phyloP scores from a whole-genome alignment of 2,888 invertebrate species.

The Lamellibrachia satsuma region DNA sequence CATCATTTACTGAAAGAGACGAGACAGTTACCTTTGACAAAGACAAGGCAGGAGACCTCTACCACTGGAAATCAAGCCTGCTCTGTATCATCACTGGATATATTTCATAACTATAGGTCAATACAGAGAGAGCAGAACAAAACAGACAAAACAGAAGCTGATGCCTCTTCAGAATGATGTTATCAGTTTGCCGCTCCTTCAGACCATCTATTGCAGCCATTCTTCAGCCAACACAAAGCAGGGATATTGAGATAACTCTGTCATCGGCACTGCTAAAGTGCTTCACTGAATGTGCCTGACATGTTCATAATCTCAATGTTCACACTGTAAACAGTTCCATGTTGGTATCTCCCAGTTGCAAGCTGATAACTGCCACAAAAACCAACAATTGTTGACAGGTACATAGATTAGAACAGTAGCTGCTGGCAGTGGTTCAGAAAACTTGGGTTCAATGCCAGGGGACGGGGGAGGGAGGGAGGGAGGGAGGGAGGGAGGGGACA shows the following conservation, averaged over 20 bases:
- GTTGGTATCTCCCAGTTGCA: background rate
- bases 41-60: background rate
- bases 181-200: background rate
- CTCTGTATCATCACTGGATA: background rate
- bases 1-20: background rate
- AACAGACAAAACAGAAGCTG: background rate
- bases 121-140: background rate
- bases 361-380: background rate
- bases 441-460: background rate
- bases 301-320: background rate
- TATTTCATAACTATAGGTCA: background rate
- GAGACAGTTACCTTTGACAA: background rate
- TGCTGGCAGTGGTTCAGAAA: background rate
- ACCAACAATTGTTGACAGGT: background rate
- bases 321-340: background rate
- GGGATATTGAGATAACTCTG: background rate
- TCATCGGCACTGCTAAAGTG: background rate
- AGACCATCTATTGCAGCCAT: background rate
- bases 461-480: background rate
- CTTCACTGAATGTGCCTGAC: background rate
- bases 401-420: background rate
- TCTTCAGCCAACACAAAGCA: background rate
- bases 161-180: background rate
- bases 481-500: background rate
- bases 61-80: background rate